Conservation (phyloP, 2,797 vertebrate species). For the Typhlichthys subterraneus region DNA sequence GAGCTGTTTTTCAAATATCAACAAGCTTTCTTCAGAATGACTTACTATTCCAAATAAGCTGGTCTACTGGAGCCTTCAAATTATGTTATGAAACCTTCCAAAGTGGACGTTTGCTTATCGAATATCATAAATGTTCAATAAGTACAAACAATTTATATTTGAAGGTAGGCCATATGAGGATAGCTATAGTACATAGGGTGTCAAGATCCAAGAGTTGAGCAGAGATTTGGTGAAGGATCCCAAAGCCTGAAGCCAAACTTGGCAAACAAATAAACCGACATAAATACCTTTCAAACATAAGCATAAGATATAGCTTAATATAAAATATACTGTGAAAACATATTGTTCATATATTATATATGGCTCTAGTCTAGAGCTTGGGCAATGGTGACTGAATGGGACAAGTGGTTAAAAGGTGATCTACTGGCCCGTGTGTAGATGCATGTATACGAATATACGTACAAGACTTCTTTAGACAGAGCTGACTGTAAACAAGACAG, state of each 20-base stretch:
- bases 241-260: conserved; percentile 43
- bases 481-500: conserved; percentile 45
- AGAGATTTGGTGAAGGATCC: conserved; percentile 37
- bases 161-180: conserved; percentile 7
- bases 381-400: conserved; percentile 52
- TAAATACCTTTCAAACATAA: conserved; percentile 65
- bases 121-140: conserved; percentile 12
- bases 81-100: conserved; percentile 3
- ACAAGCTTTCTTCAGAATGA: too few species aligned
- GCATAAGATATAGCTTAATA: conserved; percentile 66
- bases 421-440: conserved; percentile 20
- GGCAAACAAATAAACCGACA: conserved; percentile 46
- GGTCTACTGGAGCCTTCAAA: too few species aligned
- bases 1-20: too few species aligned
- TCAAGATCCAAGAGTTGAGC: conserved; percentile 21
- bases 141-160: conserved; percentile 10
- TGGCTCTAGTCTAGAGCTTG: conserved; percentile 63
- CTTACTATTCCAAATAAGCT: too few species aligned
- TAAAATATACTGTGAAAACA: conserved; percentile 74
- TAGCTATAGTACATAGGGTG: conserved; percentile 34
- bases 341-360: conserved; percentile 61
- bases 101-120: too few species aligned
- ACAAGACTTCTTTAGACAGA: conserved; percentile 7
- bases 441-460: conserved; percentile 4
- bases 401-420: conserved; percentile 24